Evolutionary conservation across 2,888 invertebrate genomes (phyloP).

Genomic region (Amiota communis): DNA sequence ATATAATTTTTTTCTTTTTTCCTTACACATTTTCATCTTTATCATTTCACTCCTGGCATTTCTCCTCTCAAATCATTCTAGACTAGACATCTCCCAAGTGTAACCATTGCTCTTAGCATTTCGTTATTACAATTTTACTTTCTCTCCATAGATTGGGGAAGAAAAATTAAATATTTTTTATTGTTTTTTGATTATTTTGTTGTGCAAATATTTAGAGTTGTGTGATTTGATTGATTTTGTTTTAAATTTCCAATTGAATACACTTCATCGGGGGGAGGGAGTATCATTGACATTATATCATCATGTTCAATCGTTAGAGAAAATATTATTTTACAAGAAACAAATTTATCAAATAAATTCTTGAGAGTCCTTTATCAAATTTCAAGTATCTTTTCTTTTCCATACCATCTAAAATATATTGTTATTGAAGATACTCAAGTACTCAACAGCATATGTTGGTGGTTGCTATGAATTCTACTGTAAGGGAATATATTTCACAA

Average conservation of each 20-base stretch:
- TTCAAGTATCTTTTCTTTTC: too few species aligned
- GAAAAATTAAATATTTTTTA: background rate
- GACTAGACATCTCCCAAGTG: too few species aligned
- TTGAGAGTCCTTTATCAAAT: background rate
- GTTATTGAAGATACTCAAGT: too few species aligned
- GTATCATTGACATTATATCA: too few species aligned
- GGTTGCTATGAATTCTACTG: too few species aligned
- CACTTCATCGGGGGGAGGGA: slow-evolving; percentile 58
- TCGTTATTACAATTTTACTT: slow-evolving; percentile 49
- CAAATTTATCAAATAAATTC: background rate
- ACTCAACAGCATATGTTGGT: too few species aligned
- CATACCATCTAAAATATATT: too few species aligned
- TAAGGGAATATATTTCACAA: too few species aligned
- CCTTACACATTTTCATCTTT: too few species aligned
- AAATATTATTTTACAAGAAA: slow-evolving; percentile 20
- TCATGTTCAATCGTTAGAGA: slow-evolving; percentile 38
- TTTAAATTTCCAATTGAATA: slow-evolving; percentile 70
- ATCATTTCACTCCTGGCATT: too few species aligned
- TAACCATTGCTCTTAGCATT: slow-evolving; percentile 44
- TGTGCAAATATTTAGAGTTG: slow-evolving; percentile 46
- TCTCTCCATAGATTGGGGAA: background rate
- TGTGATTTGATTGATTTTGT: slow-evolving; percentile 67
- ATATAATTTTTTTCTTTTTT: too few species aligned
- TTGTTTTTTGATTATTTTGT: slow-evolving; percentile 33
- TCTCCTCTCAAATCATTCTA: too few species aligned